Evolutionary conservation across 1,140 invertebrate species (phyloP).

Genomic region (Zelostemma sp.): DNA sequence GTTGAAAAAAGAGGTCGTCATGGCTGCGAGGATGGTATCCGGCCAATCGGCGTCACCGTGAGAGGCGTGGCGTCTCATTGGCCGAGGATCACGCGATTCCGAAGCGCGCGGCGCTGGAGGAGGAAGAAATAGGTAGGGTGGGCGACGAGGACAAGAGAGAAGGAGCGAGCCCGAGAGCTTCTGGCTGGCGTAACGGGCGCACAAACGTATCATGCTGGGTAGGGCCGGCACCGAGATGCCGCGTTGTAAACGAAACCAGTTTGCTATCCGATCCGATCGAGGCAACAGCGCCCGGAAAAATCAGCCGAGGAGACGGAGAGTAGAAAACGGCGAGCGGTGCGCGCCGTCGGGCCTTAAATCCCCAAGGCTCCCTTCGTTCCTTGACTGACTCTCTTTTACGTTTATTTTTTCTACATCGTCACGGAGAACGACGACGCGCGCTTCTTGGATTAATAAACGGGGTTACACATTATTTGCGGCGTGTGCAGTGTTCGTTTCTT

Average conservation of each 20-base stretch:
- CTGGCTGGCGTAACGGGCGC: slow-evolving; percentile 51
- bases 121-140: slow-evolving; percentile 4
- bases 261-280: slow-evolving; percentile 71
- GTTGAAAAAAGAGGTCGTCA: slow-evolving; percentile 62
- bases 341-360: slow-evolving; percentile 10
- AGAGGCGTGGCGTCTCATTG: slow-evolving; percentile 64
- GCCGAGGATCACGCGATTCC: slow-evolving; percentile 32
- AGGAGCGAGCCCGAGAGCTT: slow-evolving; percentile 28
- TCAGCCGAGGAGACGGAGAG: slow-evolving; percentile 8
- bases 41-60: slow-evolving; percentile 58
- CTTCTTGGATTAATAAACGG: too few relatives aligned
- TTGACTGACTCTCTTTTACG: too few relatives aligned
- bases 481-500: too few relatives aligned
- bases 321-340: slow-evolving; percentile 11
- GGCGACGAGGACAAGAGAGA: slow-evolving; percentile 35
- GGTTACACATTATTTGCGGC: too few relatives aligned
- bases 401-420: too few relatives aligned
- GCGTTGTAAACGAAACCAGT: slow-evolving; percentile 71
- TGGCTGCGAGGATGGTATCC: slow-evolving; percentile 62
- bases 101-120: slow-evolving; percentile 3
- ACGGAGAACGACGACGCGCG: too few relatives aligned
- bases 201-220: slow-evolving; percentile 70
- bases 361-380: too few relatives aligned
- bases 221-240: slow-evolving; percentile 69
- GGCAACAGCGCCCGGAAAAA: slow-evolving; percentile 58